Evolutionary conservation across 2,888 invertebrate genomes (phyloP).

Genomic region (Plemyria rubiginata): DNA sequence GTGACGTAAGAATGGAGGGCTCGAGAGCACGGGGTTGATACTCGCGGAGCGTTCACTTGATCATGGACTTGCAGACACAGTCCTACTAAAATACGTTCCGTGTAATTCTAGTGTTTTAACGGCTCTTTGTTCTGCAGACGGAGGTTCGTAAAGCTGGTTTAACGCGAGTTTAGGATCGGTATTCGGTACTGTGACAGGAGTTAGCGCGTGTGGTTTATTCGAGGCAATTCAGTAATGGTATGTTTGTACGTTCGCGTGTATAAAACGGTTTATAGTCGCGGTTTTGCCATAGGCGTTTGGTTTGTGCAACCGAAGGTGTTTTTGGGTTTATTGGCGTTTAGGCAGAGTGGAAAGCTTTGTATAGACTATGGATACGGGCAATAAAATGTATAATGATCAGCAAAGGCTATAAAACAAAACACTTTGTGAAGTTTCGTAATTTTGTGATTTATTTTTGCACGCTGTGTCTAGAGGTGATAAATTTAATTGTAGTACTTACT

Average conservation of each 20-base stretch:
- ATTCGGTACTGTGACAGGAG: conserved; percentile 65
- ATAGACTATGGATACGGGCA: conserved; percentile 62
- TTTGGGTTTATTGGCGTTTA: conserved; percentile 78
- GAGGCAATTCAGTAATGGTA: conserved; percentile 68
- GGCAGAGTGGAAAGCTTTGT: conserved; percentile 78
- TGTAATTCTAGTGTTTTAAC: conserved; percentile 63
- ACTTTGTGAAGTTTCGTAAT: conserved; percentile 40
- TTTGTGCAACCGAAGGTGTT: conserved; percentile 81
- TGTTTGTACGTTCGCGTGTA: conserved; percentile 65
- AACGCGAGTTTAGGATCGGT: conserved; percentile 67
- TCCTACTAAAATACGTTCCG: conserved; percentile 65
- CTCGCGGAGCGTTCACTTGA: conserved; percentile 78
- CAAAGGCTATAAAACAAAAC: conserved; percentile 40
- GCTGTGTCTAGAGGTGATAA: not conserved
- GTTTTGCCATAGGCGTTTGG: conserved; percentile 73
- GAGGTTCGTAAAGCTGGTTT: conserved; percentile 69
- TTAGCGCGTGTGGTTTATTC: conserved; percentile 76
- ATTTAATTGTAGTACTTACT: not conserved
- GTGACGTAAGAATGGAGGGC: conserved; percentile 76
- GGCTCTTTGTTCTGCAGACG: conserved; percentile 73
- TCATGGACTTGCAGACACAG: conserved; percentile 69
- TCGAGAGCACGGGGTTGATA: conserved; percentile 77
- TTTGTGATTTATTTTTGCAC: conserved; percentile 46
- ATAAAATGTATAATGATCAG: conserved; percentile 64
- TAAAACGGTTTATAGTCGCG: conserved; percentile 75